phyloP scores from a whole-genome alignment of 2,797 vertebrate species.

The Rachycentron canadum region DNA sequence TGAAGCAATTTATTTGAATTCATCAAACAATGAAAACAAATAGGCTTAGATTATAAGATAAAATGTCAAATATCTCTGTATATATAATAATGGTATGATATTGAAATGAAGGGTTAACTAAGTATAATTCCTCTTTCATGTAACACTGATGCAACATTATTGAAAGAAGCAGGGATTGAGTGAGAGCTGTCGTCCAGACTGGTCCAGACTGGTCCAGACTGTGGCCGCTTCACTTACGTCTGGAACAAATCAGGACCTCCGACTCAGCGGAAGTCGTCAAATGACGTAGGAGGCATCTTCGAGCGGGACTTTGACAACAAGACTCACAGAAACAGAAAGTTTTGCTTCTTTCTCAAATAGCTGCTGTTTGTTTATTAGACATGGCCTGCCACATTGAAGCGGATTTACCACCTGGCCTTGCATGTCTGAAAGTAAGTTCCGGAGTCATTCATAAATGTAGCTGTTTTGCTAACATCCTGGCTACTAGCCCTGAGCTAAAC shows the following conservation, averaged over 20 bases:
- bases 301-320: slow-evolving; percentile 71
- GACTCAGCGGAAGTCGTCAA: slow-evolving; percentile 59
- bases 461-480: background rate
- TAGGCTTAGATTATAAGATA: background rate
- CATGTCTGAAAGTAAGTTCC: slow-evolving; percentile 82
- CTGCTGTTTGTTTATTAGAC: background rate
- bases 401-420: slow-evolving; percentile 68
- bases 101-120: too few relatives aligned
- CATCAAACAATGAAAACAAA: background rate
- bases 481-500: slow-evolving; percentile 24
- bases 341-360: background rate
- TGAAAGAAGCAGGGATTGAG: background rate
- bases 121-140: too few relatives aligned
- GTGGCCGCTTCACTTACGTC: background rate
- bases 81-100: too few relatives aligned
- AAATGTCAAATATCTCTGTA: too few relatives aligned
- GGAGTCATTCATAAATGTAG: background rate
- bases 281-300: slow-evolving; percentile 36
- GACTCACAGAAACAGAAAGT: background rate
- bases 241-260: background rate
- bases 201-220: too few relatives aligned
- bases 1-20: background rate
- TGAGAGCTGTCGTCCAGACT: too few relatives aligned
- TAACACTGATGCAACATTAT: background rate
- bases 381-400: slow-evolving; percentile 72